Evolutionary conservation across 2,888 invertebrate genomes (phyloP), one percentile per base, ranked within the genome.

Genomic region (Pseudeuparius sepicola): DNA sequence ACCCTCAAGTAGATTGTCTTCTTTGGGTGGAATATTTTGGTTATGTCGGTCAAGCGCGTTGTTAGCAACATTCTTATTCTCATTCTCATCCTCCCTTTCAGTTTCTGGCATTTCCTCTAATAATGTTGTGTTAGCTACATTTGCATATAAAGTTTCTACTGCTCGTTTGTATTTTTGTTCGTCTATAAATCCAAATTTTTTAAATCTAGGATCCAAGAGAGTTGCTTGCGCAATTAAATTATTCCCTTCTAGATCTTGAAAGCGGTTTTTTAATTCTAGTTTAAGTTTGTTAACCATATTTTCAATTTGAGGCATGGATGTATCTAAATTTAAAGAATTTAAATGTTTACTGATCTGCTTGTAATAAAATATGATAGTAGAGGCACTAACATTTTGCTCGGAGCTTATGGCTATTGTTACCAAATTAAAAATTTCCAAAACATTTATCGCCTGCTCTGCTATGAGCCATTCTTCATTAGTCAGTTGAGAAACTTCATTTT

Each of bases 201-300:
- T 39, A 14, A 41, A 34, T 24, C 43, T 23, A 14, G 34, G 41
- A 24, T 38, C 41, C 32, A 41, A 37, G 11, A 43, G 36, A n/a
- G 39, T 43, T 2, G 40, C 32, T 39, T 41, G 38, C 3, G 35
- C 37, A 17, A 39, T 34, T 30, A 39, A 38, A 13, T 30, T 4
- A 11, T 36, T 40, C 11, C 13, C 36, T 31, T 37, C 37, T 31
- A 35, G 28, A 24, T 38, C 27, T 2, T 33, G 26, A 30, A 40
- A 37, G 2, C 37, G 17, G 6, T 17, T 15, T 32, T 37, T 37
- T 32, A 39, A 14, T 32, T 41, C 36, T 0, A 26, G n/a, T 24
- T 31, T 4, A 14, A 41, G 31, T 38, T 29, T 37, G 25, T 31
- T 36, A 12, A 41, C 24, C 31, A 39, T 31, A 24, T 37, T 35